These are phyloP conservation scores for Antheraea assamensis DNA, from an alignment of 2,888 invertebrate species.

Conservation along the genomic window DNA sequence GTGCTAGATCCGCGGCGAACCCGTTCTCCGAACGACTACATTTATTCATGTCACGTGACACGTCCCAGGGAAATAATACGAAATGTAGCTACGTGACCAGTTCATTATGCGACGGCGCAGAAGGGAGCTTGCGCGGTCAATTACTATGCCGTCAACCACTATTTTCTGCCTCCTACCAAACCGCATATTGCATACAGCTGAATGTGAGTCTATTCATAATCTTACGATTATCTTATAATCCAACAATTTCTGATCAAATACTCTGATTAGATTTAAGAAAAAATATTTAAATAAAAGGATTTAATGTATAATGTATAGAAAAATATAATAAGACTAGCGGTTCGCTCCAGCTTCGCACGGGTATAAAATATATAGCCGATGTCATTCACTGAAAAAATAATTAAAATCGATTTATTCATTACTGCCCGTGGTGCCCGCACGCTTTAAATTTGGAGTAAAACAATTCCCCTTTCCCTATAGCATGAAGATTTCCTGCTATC, in stretches of 20 bases:
- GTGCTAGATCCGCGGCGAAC: conserved; percentile 56
- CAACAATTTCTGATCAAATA: neutral
- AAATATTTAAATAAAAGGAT: neutral
- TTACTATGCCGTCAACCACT: conserved; percentile 41
- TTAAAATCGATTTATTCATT: no score
- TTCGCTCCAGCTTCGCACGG: no score
- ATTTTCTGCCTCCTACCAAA: conserved; percentile 38
- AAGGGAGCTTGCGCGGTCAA: conserved; percentile 60
- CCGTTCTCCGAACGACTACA: conserved; percentile 56
- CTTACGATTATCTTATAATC: conserved; percentile 48
- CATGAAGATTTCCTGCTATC: no score
- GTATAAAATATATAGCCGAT: no score
- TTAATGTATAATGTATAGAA: neutral
- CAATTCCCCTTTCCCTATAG: no score
- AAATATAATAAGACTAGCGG: no score
- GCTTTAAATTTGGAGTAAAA: no score
- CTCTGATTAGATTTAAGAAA: neutral
- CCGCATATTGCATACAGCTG: conserved; percentile 59
- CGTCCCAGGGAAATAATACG: conserved; percentile 82
- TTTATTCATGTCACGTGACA: conserved; percentile 80
- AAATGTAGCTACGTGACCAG: conserved; percentile 82
- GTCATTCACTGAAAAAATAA: no score
- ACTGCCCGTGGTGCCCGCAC: no score
- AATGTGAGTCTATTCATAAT: conserved; percentile 52
- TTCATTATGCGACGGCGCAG: conserved; percentile 77